These are phyloP conservation scores for Sorex araneus DNA, from an alignment of 2,113 vertebrate species.

Conservation along the genomic window DNA sequence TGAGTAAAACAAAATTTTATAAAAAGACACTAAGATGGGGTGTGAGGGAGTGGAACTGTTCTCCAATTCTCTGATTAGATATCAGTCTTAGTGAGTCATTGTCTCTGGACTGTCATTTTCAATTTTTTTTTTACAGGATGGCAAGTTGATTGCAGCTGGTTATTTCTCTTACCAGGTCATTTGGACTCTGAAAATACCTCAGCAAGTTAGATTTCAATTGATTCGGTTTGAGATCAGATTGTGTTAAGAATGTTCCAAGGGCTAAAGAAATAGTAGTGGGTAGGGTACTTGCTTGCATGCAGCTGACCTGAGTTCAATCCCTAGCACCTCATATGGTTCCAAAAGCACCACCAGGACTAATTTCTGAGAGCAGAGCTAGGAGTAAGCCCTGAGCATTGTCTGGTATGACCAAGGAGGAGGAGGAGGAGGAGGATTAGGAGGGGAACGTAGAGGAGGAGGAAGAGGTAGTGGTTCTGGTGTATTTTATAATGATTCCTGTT, in stretches of 20 bases:
- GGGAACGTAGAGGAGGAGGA: too few species aligned
- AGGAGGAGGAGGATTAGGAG: too few species aligned
- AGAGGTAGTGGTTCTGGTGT: neutral
- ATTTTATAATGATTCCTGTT: conserved; percentile 30
- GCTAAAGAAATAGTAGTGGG: too few species aligned
- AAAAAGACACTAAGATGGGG: neutral
- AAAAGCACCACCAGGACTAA: too few species aligned
- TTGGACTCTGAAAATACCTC: neutral
- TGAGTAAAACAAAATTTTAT: neutral
- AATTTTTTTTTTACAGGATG: neutral
- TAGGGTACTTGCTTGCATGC: too few species aligned
- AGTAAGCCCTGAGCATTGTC: too few species aligned
- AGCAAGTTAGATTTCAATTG: neutral
- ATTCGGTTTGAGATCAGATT: neutral
- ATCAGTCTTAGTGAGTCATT: neutral
- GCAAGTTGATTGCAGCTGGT: neutral
- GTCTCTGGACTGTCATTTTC: neutral
- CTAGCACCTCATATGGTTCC: too few species aligned
- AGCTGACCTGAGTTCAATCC: too few species aligned
- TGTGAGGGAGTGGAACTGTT: too few species aligned
- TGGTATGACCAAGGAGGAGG: too few species aligned
- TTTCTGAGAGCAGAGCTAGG: too few species aligned
- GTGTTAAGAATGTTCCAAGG: neutral
- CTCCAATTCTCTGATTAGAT: neutral
- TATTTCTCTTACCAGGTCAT: neutral